phyloP scores from a whole-genome alignment of 2,113 vertebrate species.

The Atrichornis clamosus region DNA sequence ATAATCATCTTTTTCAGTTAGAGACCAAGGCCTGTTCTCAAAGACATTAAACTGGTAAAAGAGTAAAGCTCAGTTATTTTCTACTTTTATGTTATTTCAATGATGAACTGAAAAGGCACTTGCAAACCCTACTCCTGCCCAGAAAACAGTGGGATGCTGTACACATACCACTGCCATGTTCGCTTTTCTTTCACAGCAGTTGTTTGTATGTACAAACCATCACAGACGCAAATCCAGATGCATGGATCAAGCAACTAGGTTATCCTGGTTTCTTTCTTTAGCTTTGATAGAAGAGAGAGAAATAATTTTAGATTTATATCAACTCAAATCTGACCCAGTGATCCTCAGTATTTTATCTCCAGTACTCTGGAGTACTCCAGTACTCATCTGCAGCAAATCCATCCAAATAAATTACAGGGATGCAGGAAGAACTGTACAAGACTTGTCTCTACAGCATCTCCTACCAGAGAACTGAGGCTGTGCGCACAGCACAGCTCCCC shows the following conservation, averaged over 20 bases:
- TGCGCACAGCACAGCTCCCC: neutral
- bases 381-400: neutral
- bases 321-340: neutral
- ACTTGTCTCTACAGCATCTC: neutral
- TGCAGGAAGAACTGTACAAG: neutral
- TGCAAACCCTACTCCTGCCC: neutral
- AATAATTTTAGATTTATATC: neutral
- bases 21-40: neutral
- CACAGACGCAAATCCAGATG: neutral
- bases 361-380: neutral
- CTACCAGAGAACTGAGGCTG: neutral
- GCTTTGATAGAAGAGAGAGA: neutral
- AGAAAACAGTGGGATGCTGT: neutral
- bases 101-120: neutral
- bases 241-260: neutral
- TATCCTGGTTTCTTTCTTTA: neutral
- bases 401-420: neutral
- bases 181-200: neutral
- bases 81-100: neutral
- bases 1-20: neutral
- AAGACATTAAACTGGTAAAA: neutral
- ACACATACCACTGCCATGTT: accelerated
- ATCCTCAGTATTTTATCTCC: neutral
- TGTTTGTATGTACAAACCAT: neutral
- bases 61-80: neutral